Evolutionary conservation across 1,140 invertebrate species (phyloP).

Genomic region (Heterodera carotae): DNA sequence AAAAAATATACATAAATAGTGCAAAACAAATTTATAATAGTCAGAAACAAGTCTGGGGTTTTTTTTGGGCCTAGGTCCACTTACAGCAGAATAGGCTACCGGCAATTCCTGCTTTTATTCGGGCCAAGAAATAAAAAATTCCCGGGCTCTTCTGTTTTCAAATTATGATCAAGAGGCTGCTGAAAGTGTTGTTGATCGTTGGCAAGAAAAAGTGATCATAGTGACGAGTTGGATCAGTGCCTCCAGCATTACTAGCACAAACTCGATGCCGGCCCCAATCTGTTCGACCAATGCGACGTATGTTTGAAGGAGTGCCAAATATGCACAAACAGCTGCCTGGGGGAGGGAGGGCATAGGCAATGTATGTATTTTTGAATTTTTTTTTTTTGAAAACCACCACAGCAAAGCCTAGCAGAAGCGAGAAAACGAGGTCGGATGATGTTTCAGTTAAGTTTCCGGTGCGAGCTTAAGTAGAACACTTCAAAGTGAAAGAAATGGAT

Average conservation of each 20-base stretch:
- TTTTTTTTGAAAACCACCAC: background rate
- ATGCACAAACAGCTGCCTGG: background rate
- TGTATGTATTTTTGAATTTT: background rate
- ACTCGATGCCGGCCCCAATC: conserved; percentile 15
- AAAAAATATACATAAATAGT: too few species aligned
- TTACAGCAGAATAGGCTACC: too few species aligned
- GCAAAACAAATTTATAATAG: too few species aligned
- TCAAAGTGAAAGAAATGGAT: too few species aligned
- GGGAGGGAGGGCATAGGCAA: background rate
- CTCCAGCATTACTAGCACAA: conserved; percentile 16
- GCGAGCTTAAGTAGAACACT: conserved; percentile 13
- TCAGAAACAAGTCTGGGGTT: too few species aligned
- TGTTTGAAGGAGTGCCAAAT: conserved; percentile 17
- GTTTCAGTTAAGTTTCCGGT: conserved; percentile 25
- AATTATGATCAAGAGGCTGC: too few species aligned
- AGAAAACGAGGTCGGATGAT: conserved; percentile 11
- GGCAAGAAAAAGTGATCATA: background rate
- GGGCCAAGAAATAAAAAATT: too few species aligned
- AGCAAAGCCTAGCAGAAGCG: conserved; percentile 19
- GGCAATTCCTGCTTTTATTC: too few species aligned
- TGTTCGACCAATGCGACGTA: conserved; percentile 26
- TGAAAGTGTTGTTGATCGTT: background rate
- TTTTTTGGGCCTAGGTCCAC: too few species aligned
- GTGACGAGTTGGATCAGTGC: conserved; percentile 3
- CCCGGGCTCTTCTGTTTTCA: too few species aligned